Base-by-base conservation (phyloP, 1,140 invertebrate species). In the Trichomalopsis sarcophagae region DNA sequence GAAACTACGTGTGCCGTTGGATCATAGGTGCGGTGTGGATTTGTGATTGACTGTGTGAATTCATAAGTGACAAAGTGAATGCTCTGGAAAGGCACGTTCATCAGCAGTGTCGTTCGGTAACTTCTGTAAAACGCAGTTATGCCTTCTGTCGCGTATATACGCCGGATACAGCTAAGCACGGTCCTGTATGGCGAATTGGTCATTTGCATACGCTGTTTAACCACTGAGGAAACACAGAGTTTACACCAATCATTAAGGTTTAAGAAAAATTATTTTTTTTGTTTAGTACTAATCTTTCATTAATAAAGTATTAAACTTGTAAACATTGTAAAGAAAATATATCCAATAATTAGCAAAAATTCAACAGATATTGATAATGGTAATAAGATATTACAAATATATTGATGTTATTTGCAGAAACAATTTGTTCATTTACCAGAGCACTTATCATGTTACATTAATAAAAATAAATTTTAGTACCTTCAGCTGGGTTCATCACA, bases 161-260 rank as follows among this genome's bases (percentile, higher is more conserved):
- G 95, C 71, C 94, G 91, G 87, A 97, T 94, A 94, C 98, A 99
- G 85, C 97, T 94, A 66, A 96, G 91, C 84, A 97, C 97, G 84
- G 96, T 96, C 92, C 95, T 96, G 94, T 99, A 99, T 14, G 98
- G 98, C 75, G 98, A 99, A 92, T 98, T 97, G 91, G 97, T 97
- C 97, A 99, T 99, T 95, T 99, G 99, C 94, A 99, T 96, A 87
- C 99, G 95, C 93, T 99, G 99, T 93, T 99, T 99, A n/a, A 99
- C 97, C 89, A 99, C 98, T 98, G 94, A 74, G 95, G 95, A 86
- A 80, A 82, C 13, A 68, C 62, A 77, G 17, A 62, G 17, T 78
- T 78, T 77, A 55, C 2, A 27, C 30, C 55, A 27, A 62, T 36
- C 33, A 36, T 36, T 69, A 68, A 68, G 11, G 62, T 68, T 68